Conservation (phyloP, 2,113 vertebrate genomes). For the Salvelinus fontinalis region DNA sequence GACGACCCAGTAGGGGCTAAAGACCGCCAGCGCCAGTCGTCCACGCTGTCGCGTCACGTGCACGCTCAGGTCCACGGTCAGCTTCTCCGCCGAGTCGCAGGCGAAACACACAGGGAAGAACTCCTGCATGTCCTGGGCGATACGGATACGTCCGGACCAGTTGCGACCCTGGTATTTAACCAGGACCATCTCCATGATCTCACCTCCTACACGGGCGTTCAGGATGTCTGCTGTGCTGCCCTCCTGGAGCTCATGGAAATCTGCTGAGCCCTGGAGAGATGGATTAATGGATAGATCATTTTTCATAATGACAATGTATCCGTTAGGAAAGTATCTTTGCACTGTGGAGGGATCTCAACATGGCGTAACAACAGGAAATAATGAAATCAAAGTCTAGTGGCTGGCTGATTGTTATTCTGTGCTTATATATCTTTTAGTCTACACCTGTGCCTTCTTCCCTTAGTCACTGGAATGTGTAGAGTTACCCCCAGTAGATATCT, state of each 20-base stretch:
- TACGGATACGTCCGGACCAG: constrained; percentile 84
- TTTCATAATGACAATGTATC: too few species aligned
- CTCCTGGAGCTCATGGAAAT: constrained; percentile 79
- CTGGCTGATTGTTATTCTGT: too few species aligned
- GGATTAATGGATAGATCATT: neutral
- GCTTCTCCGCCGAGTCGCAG: constrained; percentile 59
- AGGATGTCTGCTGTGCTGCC: constrained; percentile 84
- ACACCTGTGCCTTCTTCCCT: neutral
- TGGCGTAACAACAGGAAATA: too few species aligned
- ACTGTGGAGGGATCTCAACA: too few species aligned
- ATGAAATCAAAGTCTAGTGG: too few species aligned
- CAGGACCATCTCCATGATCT: constrained; percentile 86
- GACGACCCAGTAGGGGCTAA: constrained; percentile 96
- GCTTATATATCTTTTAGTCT: neutral
- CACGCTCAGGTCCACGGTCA: constrained; percentile 79
- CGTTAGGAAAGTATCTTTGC: too few species aligned
- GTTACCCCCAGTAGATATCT: constrained; percentile 89
- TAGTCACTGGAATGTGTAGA: too few species aligned
- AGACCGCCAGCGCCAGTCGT: constrained; percentile 81
- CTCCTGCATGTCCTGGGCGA: constrained; percentile 75
- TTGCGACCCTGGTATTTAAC: constrained; percentile 88
- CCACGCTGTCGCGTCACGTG: constrained; percentile 68
- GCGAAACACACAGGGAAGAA: constrained; percentile 82
- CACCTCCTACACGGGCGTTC: constrained; percentile 80
- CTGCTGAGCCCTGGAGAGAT: constrained; percentile 80